A percentile compares a stretch with the other conserved stretches of the same genome.
Conservation (phyloP, 2,888 invertebrate species). For the Micropterix aruncella region DNA sequence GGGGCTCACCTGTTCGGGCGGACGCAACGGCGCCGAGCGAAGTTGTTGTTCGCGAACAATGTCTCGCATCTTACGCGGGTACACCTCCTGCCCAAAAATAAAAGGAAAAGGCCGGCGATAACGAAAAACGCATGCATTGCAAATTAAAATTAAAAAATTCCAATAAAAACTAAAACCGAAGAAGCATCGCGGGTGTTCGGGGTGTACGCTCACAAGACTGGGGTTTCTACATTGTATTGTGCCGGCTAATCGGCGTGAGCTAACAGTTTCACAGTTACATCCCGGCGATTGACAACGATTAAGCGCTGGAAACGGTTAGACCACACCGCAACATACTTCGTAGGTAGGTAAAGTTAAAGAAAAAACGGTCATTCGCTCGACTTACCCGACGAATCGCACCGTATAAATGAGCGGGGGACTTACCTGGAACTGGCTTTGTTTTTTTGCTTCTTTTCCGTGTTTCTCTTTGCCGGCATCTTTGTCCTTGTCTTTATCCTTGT, state of each 20-base stretch:
- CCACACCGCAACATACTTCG: background rate
- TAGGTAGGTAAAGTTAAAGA: background rate
- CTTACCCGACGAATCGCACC: too few species aligned
- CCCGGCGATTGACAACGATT: background rate
- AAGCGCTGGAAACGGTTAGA: background rate
- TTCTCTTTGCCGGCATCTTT: conserved; percentile 47
- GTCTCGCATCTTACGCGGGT: conserved; percentile 72
- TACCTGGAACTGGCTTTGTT: conserved; percentile 55
- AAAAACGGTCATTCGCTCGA: background rate
- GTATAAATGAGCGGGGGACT: too few species aligned
- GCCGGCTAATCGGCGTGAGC: background rate
- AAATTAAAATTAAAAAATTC: conserved; percentile 8
- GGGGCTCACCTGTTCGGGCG: conserved; percentile 38
- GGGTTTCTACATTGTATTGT: background rate
- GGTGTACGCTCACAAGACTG: background rate
- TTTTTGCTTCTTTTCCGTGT: conserved; percentile 41
- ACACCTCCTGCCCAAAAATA: conserved; percentile 57
- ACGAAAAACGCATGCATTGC: conserved; percentile 33
- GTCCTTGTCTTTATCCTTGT: conserved; percentile 41
- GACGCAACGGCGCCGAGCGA: conserved; percentile 42
- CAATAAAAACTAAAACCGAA: conserved; percentile 1
- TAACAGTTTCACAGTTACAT: background rate
- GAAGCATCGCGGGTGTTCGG: background rate
- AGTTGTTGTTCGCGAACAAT: conserved; percentile 55
- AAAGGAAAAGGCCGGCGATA: conserved; percentile 37